phyloP scores from a whole-genome alignment of 2,797 vertebrate species.

The Acipenser transmontanus region DNA sequence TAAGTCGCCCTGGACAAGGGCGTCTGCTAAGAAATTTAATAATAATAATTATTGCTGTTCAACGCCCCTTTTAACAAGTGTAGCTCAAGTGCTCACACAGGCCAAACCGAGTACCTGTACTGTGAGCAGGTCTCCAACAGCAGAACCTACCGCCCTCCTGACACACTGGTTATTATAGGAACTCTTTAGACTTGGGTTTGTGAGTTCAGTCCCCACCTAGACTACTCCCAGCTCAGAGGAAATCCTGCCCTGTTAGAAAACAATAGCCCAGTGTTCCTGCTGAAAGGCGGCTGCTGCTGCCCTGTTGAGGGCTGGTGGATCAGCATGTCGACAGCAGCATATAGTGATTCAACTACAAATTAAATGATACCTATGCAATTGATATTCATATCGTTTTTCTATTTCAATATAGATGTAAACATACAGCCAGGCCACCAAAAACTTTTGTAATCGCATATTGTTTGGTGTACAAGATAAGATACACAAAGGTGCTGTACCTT shows the following conservation, averaged over 20 bases:
- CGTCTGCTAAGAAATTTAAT: too few species aligned
- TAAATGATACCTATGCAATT: too few species aligned
- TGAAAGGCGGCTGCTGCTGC: background rate
- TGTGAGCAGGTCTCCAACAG: background rate
- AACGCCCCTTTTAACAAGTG: background rate
- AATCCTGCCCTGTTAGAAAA: constrained; percentile 6
- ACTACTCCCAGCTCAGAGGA: background rate
- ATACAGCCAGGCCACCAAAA: background rate
- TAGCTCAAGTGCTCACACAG: background rate
- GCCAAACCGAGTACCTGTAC: background rate
- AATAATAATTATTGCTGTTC: too few species aligned
- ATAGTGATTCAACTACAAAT: background rate
- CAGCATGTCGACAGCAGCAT: background rate
- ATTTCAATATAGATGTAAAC: background rate
- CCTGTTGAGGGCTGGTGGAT: background rate
- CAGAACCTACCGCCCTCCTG: background rate
- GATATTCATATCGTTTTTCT: too few species aligned
- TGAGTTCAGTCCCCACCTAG: background rate
- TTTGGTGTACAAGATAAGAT: background rate
- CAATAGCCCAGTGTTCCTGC: background rate
- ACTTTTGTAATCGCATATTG: background rate
- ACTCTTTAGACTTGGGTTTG: background rate
- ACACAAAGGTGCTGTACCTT: too few species aligned
- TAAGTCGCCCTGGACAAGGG: too few species aligned
- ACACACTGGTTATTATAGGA: background rate